Base-by-base conservation (phyloP, 2,888 invertebrate species). In the Morpho achilles region DNA sequence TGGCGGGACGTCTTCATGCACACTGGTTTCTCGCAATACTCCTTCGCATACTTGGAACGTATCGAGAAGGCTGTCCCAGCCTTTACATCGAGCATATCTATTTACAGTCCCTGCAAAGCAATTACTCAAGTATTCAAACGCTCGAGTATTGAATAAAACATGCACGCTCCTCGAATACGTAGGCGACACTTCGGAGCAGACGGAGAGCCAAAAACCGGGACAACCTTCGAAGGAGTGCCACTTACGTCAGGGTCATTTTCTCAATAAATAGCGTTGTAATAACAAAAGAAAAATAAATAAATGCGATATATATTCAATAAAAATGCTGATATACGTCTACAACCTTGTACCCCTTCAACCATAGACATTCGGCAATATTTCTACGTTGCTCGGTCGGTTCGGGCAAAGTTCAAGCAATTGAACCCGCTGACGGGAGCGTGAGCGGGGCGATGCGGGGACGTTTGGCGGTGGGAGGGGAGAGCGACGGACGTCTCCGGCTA, bases 161-260 rank as follows among this genome's bases (percentile, higher is more conserved):
- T 84, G 87, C 88, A 90, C 91, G 90, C 90, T 87, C 76, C 79
- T 79, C 76, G 74, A 69, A 70, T 67, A 72, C 74, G 69, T 72
- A 75, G 74, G 70, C 72, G 72, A 72, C 71, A 75, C 76, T 74
- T 72, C 78, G 81, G 86, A 87, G 80, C 84, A 81, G 79, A 80
- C 90, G 92, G 92, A 89, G 91, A 88, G 85, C 84, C 85, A 86
- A 88, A 91, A 91, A 88, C 91, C 91, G 91, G 91, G 91, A 91
- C 91, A 91, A 91, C 91, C 91, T 90, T 91, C 87, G 89, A 89
- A 85, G 90, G 89, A 87, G 83, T 82, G 84, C 86, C 84, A 83
- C 86, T 81, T 82, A 82, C 79, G 78, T 77, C 76, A 79, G 85
- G 84, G 78, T 82, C 72, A 75, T 59, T 10, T 75, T 69, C 69